phyloP scores from a whole-genome alignment of 2,888 invertebrate genomes.

The Rhagium mordax region DNA sequence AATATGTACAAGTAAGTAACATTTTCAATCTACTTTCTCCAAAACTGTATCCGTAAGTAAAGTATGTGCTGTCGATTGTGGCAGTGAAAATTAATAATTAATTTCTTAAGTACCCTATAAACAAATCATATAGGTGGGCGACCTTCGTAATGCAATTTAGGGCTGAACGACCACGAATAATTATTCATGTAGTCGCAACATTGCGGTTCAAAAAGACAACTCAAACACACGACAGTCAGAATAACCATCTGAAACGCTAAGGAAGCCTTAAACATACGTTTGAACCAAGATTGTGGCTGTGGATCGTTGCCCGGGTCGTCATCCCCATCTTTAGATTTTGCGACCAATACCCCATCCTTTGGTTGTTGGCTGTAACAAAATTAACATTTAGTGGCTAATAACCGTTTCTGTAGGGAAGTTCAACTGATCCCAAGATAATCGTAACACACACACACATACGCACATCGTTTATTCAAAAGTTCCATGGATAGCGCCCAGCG shows the following conservation, averaged over 20 bases:
- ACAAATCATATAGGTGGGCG: slow-evolving; percentile 82
- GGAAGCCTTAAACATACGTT: slow-evolving; percentile 82
- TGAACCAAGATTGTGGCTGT: slow-evolving; percentile 75
- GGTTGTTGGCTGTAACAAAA: slow-evolving; percentile 61
- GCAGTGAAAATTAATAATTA: slow-evolving; percentile 24
- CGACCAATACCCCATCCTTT: slow-evolving; percentile 43
- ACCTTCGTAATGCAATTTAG: slow-evolving; percentile 85
- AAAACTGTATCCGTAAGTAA: not conserved
- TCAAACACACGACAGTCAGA: slow-evolving; percentile 81
- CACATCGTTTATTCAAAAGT: too few species aligned
- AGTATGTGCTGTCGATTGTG: slow-evolving; percentile 14
- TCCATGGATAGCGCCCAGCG: too few species aligned
- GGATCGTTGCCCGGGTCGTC: slow-evolving; percentile 74
- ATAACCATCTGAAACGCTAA: slow-evolving; percentile 84
- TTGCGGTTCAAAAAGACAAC: slow-evolving; percentile 82
- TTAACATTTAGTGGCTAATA: too few species aligned
- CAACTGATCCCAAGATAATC: too few species aligned
- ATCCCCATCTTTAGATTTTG: slow-evolving; percentile 69
- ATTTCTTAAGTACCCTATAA: slow-evolving; percentile 17
- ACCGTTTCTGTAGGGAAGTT: too few species aligned
- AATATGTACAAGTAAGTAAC: slow-evolving; percentile 17
- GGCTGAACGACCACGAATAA: slow-evolving; percentile 82
- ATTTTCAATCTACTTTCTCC: not conserved
- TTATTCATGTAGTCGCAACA: slow-evolving; percentile 87
- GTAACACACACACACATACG: too few species aligned